These are phyloP conservation scores for Neostethus bicornis DNA, from an alignment of 2,797 vertebrate species.

Conservation along the genomic window DNA sequence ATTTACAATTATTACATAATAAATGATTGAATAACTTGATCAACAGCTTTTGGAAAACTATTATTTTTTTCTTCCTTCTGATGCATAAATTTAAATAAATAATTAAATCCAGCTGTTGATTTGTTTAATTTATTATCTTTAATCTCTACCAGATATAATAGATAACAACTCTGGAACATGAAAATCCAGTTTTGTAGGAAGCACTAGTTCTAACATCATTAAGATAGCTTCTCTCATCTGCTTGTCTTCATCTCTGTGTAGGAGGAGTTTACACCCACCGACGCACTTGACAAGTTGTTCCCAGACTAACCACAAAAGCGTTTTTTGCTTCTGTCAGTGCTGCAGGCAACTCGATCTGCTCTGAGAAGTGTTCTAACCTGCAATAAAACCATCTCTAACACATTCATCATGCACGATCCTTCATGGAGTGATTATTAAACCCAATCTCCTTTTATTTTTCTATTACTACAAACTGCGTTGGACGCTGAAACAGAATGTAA, in stretches of 20 bases:
- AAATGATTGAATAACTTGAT: too few relatives aligned
- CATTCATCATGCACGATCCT: slow-evolving; percentile 7
- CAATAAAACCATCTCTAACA: neutral
- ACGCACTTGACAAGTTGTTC: slow-evolving; percentile 40
- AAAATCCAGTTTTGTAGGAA: neutral
- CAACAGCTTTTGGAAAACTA: too few relatives aligned
- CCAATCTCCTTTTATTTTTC: too few relatives aligned
- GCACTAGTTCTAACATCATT: neutral
- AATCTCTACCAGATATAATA: too few relatives aligned
- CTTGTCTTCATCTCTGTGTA: slow-evolving; percentile 28
- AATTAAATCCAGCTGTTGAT: too few relatives aligned
- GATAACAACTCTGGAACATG: too few relatives aligned
- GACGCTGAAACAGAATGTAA: slow-evolving; percentile 20
- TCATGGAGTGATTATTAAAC: neutral
- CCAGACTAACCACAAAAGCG: slow-evolving; percentile 60
- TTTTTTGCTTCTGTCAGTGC: slow-evolving; percentile 15
- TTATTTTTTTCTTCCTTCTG: too few relatives aligned
- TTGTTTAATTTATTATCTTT: too few relatives aligned
- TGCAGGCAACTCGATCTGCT: neutral
- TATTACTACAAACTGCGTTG: neutral
- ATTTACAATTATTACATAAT: too few relatives aligned
- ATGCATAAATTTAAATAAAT: too few relatives aligned
- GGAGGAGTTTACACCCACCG: slow-evolving; percentile 54
- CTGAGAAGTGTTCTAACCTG: neutral
- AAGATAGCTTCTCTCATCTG: neutral